Conservation (phyloP, 2,797 vertebrate genomes). For the Perdix hodgsoniae region DNA sequence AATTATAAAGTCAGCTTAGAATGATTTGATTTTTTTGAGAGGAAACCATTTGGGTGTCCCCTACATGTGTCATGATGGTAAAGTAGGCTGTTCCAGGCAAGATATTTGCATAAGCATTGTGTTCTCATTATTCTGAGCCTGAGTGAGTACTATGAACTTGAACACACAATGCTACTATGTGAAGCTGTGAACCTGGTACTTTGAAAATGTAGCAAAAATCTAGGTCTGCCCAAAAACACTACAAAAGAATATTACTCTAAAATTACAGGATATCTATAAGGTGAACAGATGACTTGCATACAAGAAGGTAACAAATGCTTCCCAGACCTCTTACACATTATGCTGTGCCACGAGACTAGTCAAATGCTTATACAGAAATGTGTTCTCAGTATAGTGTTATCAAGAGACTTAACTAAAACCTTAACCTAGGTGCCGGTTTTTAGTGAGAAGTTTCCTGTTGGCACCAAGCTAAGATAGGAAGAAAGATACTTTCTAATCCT, state of each 20-base stretch:
- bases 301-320: background rate
- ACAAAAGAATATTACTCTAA: background rate
- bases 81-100: background rate
- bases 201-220: background rate
- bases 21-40: background rate
- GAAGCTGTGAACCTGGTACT: background rate
- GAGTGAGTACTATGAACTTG: background rate
- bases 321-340: background rate
- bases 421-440: background rate
- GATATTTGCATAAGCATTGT: background rate
- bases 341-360: background rate
- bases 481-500: background rate
- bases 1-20: background rate
- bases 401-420: background rate
- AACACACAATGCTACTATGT: background rate
- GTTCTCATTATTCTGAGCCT: background rate
- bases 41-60: background rate
- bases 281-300: background rate
- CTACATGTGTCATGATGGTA: rapidly evolving
- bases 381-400: background rate
- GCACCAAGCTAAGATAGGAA: background rate
- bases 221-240: background rate
- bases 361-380: background rate
- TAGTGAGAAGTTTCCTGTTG: background rate
- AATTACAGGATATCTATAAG: background rate